Evolutionary conservation across 2,797 vertebrate species (phyloP).

Genomic region (Rhinichthys osculus): DNA sequence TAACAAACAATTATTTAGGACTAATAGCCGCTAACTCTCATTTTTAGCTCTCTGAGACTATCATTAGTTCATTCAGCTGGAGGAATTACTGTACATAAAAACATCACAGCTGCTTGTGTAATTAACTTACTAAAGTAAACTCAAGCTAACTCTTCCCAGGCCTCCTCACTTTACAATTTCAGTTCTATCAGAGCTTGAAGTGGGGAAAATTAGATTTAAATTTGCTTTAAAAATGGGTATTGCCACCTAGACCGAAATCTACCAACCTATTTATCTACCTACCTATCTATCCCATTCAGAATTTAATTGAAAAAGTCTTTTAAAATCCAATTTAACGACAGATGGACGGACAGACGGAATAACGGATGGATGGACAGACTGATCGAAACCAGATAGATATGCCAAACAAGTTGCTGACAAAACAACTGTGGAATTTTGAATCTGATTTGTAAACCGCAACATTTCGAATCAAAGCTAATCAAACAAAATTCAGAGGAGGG

Average conservation of each 20-base stretch:
- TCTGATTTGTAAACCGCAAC: constrained; percentile 20
- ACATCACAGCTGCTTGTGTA: constrained; percentile 3
- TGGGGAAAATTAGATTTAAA: not conserved
- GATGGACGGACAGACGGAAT: not conserved
- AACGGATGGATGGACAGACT: not conserved
- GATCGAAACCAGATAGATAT: not conserved
- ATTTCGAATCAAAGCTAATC: constrained; percentile 37
- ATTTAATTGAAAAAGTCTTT: not conserved
- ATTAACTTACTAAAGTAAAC: not conserved
- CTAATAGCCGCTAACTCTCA: not conserved
- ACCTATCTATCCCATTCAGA: not conserved
- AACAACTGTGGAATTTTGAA: constrained; percentile 10
- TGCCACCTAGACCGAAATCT: not conserved
- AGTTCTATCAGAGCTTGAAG: not conserved
- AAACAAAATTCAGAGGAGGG: constrained; percentile 30
- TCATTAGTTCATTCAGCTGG: not conserved
- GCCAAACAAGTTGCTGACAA: not conserved
- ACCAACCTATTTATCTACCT: not conserved
- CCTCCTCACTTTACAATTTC: not conserved
- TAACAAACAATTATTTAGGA: constrained; percentile 10
- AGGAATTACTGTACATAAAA: not conserved
- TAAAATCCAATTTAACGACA: not conserved
- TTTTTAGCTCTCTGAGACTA: not conserved
- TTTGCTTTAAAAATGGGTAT: not conserved
- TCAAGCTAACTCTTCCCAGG: not conserved